Base-by-base conservation (phyloP, 30 jellyfish, hydroid and myxozoan species). In the Hydractinia symbiolongicarpus region DNA sequence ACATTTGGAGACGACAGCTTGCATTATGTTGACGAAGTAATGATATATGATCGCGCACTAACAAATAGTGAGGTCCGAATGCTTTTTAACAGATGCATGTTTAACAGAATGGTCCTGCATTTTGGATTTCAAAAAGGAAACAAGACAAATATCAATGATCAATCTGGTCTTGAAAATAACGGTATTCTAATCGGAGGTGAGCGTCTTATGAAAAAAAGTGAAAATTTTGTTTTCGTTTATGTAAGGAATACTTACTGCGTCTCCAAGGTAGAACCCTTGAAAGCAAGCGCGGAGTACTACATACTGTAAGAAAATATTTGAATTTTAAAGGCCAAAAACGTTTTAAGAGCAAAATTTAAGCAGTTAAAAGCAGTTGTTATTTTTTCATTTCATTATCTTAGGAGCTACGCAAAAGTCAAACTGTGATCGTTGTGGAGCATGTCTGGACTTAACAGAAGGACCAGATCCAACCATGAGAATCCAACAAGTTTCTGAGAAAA, bases 51-150 rank as follows among this genome's bases (percentile, higher is more conserved):
- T 68, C 87, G 96, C 58, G 98, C 98, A 5, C 66, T 93, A 72
- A 80, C 78, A 30, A 85, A 83, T 17, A 82, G 78, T 73, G 98
- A 93, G 53, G 90, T 93, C 77, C 79, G 73, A 81, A 77, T 74
- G 53, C 81, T 93, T 11, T 87, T 67, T 53, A 80, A 84, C 57
- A 76, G 88, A 74, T 93, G 98, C 85, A 56, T 82, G 50, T 93
- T 93, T 74, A 93, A 93, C 54, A 79, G 98, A 40, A 93, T 93
- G 98, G 92, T 93, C 44, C 89, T 93, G 60, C 98, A 93, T 69
- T 93, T 85, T 79, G 98, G 98, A 15, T 93, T 93, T 61, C 98
- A 93, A 76, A 93, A 87, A 81, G 96, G 95, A 68, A 93, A 93
- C 66, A 83, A 87, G 50, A 75, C 98, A 15, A 67, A 77, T 17